A percentile compares a stretch with the other conserved stretches of the same genome.
These are phyloP conservation scores for Pantala flavescens DNA, from an alignment of 1,140 invertebrate species.

Conservation along the genomic window DNA sequence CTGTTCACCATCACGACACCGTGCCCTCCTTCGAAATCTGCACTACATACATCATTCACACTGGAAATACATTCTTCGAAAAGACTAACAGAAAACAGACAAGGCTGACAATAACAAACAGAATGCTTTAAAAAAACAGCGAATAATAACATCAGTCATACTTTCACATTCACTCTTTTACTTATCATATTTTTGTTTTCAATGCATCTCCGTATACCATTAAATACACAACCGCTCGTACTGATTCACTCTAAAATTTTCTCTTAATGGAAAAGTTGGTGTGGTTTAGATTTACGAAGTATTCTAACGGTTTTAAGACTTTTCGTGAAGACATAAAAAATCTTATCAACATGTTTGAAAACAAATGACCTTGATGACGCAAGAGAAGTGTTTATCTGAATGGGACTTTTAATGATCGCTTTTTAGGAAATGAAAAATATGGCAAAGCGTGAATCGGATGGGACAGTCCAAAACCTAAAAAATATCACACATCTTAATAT, in stretches of 20 bases:
- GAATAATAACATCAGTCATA: background rate
- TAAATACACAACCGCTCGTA: too few relatives aligned
- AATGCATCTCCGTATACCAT: too few relatives aligned
- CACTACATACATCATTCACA: background rate
- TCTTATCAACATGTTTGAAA: too few relatives aligned
- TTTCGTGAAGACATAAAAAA: too few relatives aligned
- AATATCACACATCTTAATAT: background rate
- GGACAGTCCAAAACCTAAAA: background rate
- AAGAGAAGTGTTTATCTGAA: too few relatives aligned
- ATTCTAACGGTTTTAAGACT: too few relatives aligned
- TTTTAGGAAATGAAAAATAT: background rate
- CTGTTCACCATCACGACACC: constrained; percentile 7
- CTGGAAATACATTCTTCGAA: background rate
- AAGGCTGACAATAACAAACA: background rate
- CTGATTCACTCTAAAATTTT: too few relatives aligned
- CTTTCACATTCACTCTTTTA: background rate
- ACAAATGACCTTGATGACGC: too few relatives aligned
- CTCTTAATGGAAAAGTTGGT: too few relatives aligned
- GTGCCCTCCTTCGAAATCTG: background rate
- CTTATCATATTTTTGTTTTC: background rate
- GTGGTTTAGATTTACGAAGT: too few relatives aligned
- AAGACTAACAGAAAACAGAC: constrained; percentile 2
- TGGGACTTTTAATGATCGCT: too few relatives aligned
- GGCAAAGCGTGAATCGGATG: background rate
- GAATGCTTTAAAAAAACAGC: background rate